Percentiles rank a stretch among this genome's conserved stretches.
phyloP scores from a whole-genome alignment of 2,797 vertebrate species.

The Aselliscus stoliczkanus region DNA sequence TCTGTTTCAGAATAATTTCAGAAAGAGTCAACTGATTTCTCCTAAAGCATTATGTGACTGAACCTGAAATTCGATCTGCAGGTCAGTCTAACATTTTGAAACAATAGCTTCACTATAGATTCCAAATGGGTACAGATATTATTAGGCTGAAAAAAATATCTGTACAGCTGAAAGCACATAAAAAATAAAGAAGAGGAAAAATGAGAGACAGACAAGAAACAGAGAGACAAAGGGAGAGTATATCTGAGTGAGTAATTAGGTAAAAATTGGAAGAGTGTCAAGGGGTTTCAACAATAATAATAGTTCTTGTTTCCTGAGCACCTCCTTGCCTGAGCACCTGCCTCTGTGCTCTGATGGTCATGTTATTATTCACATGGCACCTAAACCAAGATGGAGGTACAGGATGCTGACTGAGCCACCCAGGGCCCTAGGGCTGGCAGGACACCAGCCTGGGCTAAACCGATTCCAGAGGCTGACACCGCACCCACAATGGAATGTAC shows the following conservation, averaged over 20 bases:
- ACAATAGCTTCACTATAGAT: not conserved
- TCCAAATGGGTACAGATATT: not conserved
- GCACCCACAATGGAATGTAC: accelerated
- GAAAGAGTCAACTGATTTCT: not conserved
- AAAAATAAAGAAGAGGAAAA: not conserved
- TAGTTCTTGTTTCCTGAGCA: accelerated
- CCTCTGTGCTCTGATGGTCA: not conserved
- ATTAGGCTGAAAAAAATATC: not conserved
- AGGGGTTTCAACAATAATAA: not conserved
- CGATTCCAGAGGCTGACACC: not conserved
- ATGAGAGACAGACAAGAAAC: not conserved
- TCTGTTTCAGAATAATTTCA: not conserved
- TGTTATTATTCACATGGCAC: accelerated
- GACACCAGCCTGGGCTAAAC: not conserved
- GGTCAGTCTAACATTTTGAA: not conserved
- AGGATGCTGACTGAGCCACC: no score
- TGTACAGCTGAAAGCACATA: not conserved
- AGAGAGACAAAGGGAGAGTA: not conserved
- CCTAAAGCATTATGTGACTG: no score
- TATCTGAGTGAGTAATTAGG: not conserved
- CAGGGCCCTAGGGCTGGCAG: accelerated
- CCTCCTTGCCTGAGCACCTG: not conserved
- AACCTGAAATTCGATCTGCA: not conserved
- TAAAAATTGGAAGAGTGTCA: not conserved
- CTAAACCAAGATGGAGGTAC: accelerated